Evolutionary conservation across 2,888 invertebrate genomes (phyloP).

Genomic region (Drosophila paucipuncta): DNA sequence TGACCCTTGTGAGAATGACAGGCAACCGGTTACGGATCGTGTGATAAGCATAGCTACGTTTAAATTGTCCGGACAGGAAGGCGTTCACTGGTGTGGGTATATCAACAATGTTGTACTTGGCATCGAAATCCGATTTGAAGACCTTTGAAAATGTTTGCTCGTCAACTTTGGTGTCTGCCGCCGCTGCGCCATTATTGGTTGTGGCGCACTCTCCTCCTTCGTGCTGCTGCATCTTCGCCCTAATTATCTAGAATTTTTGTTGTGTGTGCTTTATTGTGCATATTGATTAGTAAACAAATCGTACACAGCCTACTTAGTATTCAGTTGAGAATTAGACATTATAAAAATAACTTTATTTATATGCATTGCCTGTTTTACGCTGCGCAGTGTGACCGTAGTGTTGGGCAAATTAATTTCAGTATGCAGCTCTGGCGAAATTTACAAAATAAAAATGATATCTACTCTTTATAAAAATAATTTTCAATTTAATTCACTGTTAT

Average conservation of each 20-base stretch:
- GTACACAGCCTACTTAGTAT: slow-evolving; percentile 28
- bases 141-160: slow-evolving; percentile 26
- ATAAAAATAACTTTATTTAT: slow-evolving; percentile 36
- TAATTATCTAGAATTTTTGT: slow-evolving; percentile 13
- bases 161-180: neutral
- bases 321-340: slow-evolving; percentile 8
- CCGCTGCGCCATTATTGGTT: neutral
- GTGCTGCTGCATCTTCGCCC: slow-evolving; percentile 33
- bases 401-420: neutral
- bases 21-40: slow-evolving; percentile 95
- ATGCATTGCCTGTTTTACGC: slow-evolving; percentile 4
- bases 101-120: slow-evolving; percentile 86
- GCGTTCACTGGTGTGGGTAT: slow-evolving; percentile 87
- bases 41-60: slow-evolving; percentile 91
- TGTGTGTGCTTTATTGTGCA: slow-evolving; percentile 23
- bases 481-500: neutral
- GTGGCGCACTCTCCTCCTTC: slow-evolving; percentile 15
- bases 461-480: neutral
- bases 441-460: neutral
- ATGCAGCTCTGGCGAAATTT: slow-evolving; percentile 13
- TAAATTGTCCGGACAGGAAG: slow-evolving; percentile 88
- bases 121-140: slow-evolving; percentile 79
- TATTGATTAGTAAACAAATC: slow-evolving; percentile 11
- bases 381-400: slow-evolving; percentile 27
- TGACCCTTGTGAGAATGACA: slow-evolving; percentile 93